Percentiles rank a stretch among this genome's conserved stretches.
phyloP scores from a whole-genome alignment of 2,797 vertebrate species.

The Propithecus perrieri region DNA sequence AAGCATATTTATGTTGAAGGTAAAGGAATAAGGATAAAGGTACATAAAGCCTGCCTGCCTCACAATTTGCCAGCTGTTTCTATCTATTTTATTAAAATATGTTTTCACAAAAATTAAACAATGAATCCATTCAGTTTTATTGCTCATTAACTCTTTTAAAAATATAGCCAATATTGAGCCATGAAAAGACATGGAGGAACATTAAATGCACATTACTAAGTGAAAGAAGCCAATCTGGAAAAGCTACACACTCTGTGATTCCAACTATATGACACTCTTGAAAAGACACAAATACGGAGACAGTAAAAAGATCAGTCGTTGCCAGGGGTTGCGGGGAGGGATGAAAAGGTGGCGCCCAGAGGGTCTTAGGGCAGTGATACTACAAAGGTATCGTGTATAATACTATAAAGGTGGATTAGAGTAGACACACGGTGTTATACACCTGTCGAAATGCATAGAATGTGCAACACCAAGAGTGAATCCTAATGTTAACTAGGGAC shows the following conservation, averaged over 20 bases:
- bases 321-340: too few relatives aligned
- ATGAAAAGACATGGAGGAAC: neutral
- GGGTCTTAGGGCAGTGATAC: neutral
- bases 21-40: neutral
- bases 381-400: neutral
- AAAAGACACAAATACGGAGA: neutral
- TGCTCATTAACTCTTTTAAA: neutral
- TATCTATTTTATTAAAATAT: neutral
- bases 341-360: neutral
- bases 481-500: neutral
- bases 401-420: too few relatives aligned
- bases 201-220: neutral
- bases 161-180: neutral
- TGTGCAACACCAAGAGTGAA: neutral
- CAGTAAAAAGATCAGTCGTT: neutral
- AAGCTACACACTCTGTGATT: neutral
- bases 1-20: slow-evolving; percentile 63
- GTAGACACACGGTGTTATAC: neutral
- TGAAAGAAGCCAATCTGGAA: neutral
- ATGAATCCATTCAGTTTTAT: slow-evolving; percentile 28
- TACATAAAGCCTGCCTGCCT: neutral
- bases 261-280: neutral
- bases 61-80: neutral
- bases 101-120: neutral
- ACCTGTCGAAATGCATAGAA: neutral